Evolutionary conservation across 53 echinoderm and acorn worm species (phyloP).

Genomic region (Echinarachnius parma): DNA sequence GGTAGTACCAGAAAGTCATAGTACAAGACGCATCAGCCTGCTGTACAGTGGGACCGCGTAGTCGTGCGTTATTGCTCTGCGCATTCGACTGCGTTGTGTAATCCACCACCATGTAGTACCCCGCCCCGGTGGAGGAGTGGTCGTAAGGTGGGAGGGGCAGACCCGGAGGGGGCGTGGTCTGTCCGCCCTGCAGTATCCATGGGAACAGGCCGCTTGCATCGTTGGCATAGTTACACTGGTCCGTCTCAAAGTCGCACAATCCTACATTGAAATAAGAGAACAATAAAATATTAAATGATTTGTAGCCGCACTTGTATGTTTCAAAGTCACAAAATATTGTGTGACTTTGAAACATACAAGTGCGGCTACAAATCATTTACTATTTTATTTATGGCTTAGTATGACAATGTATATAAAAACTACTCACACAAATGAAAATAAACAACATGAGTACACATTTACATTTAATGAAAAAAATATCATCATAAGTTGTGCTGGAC

Average conservation of each 20-base stretch:
- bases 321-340: no score
- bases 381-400: no score
- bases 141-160: conserved; percentile 30
- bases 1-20: conserved; percentile 42
- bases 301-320: no score
- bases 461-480: no score
- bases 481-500: no score
- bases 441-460: no score
- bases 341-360: no score
- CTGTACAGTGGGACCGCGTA: conserved; percentile 30
- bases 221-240: conserved; percentile 69
- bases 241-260: conserved; percentile 79
- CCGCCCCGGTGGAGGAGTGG: conserved; percentile 36
- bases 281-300: no score
- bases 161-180: conserved; percentile 28
- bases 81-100: conserved; percentile 9
- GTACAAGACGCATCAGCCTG: conserved; percentile 12
- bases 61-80: conserved; percentile 23
- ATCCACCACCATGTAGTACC: conserved; percentile 61
- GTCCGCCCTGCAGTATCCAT: conserved; percentile 31
- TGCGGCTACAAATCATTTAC: no score
- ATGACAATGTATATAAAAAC: no score
- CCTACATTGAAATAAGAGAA: conserved; percentile 28
- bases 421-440: no score
- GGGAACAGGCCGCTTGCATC: conserved; percentile 25